Conservation (phyloP, 2,797 vertebrate species). For the Triplophysa bombifrons region DNA sequence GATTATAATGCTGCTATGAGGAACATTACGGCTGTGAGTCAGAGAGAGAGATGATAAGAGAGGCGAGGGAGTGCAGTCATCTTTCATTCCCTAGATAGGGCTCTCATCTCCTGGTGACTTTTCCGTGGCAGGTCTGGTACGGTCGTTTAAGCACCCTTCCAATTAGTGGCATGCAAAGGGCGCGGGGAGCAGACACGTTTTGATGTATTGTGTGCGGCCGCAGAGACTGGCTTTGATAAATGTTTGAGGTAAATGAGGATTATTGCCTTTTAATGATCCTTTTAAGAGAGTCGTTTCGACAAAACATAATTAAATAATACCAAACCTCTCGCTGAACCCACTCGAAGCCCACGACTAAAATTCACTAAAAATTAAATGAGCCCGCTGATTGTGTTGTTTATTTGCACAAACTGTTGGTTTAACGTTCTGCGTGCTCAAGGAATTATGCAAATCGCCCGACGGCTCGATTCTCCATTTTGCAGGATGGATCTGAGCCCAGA, state of each 20-base stretch:
- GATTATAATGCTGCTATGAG: conserved; percentile 46
- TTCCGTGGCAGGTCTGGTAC: conserved; percentile 24
- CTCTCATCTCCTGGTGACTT: conserved; percentile 41
- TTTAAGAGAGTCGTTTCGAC: conserved; percentile 29
- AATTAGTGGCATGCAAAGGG: conserved; percentile 40
- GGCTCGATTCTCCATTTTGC: neutral
- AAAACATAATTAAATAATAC: conserved; percentile 20
- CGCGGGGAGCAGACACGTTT: conserved; percentile 23
- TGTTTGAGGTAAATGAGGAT: conserved; percentile 37
- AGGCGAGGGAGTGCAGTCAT: conserved; percentile 32
- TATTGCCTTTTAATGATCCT: conserved; percentile 41
- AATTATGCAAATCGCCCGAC: neutral
- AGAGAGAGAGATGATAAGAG: conserved; percentile 44
- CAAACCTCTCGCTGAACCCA: conserved; percentile 7
- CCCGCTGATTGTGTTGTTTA: neutral
- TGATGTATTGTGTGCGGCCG: conserved; percentile 36
- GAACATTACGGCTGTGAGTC: conserved; percentile 52
- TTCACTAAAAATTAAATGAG: conserved; percentile 13
- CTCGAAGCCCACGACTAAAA: conserved; percentile 21
- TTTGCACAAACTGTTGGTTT: neutral
- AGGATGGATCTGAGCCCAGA: neutral
- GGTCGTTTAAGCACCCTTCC: conserved; percentile 35
- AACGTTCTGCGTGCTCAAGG: neutral
- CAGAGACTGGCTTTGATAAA: conserved; percentile 36
- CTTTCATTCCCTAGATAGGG: conserved; percentile 41